phyloP scores from a whole-genome alignment of 1,140 invertebrate species.

The Idris sp. region DNA sequence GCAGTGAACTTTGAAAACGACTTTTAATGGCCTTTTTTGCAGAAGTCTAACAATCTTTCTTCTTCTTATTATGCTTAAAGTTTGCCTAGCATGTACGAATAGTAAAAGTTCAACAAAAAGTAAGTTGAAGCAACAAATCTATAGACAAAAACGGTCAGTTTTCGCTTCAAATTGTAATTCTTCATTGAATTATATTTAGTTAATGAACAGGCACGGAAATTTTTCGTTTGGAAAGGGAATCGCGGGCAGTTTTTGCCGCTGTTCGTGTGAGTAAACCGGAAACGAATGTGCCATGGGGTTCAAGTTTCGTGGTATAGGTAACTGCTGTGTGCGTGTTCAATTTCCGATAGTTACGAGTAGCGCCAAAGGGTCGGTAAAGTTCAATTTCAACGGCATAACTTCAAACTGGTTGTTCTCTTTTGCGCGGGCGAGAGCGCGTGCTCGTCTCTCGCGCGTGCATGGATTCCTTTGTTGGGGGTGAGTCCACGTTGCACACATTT shows the following conservation, averaged over 20 bases:
- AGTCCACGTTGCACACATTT: conserved; percentile 51
- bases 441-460: conserved; percentile 35
- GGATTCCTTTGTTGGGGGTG: conserved; percentile 63
- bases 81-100: too few species aligned
- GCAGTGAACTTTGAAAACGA: too few species aligned
- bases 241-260: conserved; percentile 49
- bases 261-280: conserved; percentile 42
- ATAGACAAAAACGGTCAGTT: not conserved
- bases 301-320: conserved; percentile 41
- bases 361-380: conserved; percentile 70
- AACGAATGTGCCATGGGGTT: conserved; percentile 50
- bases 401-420: conserved; percentile 45
- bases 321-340: conserved; percentile 67
- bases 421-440: conserved; percentile 51
- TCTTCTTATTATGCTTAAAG: too few species aligned
- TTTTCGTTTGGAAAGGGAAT: conserved; percentile 38
- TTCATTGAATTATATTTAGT: conserved; percentile 57
- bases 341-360: conserved; percentile 71
- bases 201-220: conserved; percentile 53
- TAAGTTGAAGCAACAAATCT: conserved; percentile 19
- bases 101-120: too few species aligned
- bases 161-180: conserved; percentile 19
- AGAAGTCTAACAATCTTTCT: too few species aligned
- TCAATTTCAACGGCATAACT: conserved; percentile 70
- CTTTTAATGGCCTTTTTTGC: too few species aligned